Evolutionary conservation across 1,140 invertebrate genomes (phyloP).

Genomic region (Triops longicaudatus): DNA sequence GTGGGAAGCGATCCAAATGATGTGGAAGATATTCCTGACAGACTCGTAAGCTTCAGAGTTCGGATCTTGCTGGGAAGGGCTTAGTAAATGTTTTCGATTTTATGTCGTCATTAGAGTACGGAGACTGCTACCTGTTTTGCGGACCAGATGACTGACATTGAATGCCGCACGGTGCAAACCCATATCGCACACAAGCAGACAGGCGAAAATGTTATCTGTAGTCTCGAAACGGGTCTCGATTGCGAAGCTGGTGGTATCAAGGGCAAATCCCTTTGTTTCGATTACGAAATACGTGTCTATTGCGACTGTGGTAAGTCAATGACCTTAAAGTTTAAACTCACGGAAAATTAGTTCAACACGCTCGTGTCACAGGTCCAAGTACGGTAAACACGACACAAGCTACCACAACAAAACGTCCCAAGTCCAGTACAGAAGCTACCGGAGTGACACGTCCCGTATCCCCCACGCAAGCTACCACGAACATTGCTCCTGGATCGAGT

Average conservation of each 20-base stretch:
- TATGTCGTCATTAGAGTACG: slow-evolving; percentile 17
- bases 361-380: background rate
- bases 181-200: slow-evolving; percentile 55
- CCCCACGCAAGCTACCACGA: too few relatives aligned
- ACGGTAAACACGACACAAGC: background rate
- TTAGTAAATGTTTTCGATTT: slow-evolving; percentile 15
- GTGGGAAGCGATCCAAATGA: slow-evolving; percentile 41
- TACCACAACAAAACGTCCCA: background rate
- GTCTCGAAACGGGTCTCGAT: slow-evolving; percentile 56
- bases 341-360: background rate
- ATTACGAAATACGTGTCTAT: slow-evolving; percentile 63
- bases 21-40: slow-evolving; percentile 50
- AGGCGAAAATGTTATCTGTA: slow-evolving; percentile 63
- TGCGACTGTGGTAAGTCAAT: slow-evolving; percentile 50
- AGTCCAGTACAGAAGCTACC: background rate
- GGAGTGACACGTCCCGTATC: too few relatives aligned
- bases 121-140: slow-evolving; percentile 40
- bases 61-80: background rate
- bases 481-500: too few relatives aligned
- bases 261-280: slow-evolving; percentile 38
- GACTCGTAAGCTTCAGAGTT: slow-evolving; percentile 17
- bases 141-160: slow-evolving; percentile 57
- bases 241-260: slow-evolving; percentile 43
- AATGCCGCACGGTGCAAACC: slow-evolving; percentile 57
- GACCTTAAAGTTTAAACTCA: background rate